phyloP scores from a whole-genome alignment of 2,797 vertebrate species.

The Myripristis murdjan region DNA sequence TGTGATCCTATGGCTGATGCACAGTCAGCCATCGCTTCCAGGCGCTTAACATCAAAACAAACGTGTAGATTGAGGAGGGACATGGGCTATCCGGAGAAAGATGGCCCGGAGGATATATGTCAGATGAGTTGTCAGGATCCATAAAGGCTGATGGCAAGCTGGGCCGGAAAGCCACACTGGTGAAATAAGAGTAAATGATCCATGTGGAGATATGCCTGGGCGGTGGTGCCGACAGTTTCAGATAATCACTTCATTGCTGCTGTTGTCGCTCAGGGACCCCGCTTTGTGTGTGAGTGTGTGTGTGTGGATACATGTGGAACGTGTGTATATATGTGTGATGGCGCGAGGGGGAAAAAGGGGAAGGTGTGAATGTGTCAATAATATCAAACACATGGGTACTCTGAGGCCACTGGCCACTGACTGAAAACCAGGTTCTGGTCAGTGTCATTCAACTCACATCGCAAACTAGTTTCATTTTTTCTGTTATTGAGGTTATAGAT shows the following conservation, averaged over 20 bases:
- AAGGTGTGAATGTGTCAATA: conserved; percentile 2
- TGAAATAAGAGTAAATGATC: conserved; percentile 49
- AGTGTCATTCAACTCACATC: not conserved
- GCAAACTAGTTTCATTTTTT: not conserved
- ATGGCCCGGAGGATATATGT: conserved; percentile 40
- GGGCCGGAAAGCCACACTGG: conserved; percentile 19
- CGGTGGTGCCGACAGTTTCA: not conserved
- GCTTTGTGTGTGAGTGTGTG: conserved; percentile 8
- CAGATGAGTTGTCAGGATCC: conserved; percentile 53
- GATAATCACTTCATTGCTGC: conserved; percentile 8
- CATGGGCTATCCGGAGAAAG: conserved; percentile 32
- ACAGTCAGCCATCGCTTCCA: conserved; percentile 36
- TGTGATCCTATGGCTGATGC: conserved; percentile 53
- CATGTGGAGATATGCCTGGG: conserved; percentile 45
- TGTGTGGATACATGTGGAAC: conserved; percentile 2
- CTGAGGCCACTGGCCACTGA: not conserved
- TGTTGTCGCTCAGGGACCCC: conserved; percentile 14
- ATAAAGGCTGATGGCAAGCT: conserved; percentile 35
- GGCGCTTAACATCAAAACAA: conserved; percentile 42
- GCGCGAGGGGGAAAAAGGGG: not conserved
- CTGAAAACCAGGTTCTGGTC: conserved; percentile 4
- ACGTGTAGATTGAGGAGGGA: conserved; percentile 39
- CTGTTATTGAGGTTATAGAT: not conserved
- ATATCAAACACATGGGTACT: conserved; percentile 9
- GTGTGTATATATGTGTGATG: not conserved